Evolutionary conservation across 2,888 invertebrate species (phyloP).

Genomic region (Catotricha subobsoleta): DNA sequence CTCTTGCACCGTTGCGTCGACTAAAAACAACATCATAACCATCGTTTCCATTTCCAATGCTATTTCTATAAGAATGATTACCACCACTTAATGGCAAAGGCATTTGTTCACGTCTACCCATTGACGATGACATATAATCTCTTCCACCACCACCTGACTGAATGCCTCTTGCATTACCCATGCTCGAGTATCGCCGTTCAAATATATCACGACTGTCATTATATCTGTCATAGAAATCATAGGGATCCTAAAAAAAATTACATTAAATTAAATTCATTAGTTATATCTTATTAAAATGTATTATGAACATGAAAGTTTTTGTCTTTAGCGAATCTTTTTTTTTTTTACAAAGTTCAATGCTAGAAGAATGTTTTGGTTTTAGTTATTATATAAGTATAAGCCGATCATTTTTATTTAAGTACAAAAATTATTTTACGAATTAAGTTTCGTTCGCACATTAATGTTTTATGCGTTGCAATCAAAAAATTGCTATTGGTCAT

Average conservation of each 20-base stretch:
- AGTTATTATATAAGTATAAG: no score
- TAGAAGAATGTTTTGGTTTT: no score
- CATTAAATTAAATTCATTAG: no score
- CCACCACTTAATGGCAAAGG: slow-evolving; percentile 43
- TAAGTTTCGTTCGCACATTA: no score
- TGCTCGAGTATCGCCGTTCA: slow-evolving; percentile 54
- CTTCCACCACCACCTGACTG: background rate
- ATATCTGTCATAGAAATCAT: slow-evolving; percentile 65
- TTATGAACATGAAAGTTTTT: no score
- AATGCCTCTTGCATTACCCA: slow-evolving; percentile 16
- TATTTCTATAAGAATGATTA: slow-evolving; percentile 42
- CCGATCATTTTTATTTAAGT: no score
- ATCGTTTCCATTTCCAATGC: slow-evolving; percentile 40
- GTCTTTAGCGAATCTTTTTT: no score
- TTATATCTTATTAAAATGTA: no score
- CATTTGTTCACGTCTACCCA: slow-evolving; percentile 56
- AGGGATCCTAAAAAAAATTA: slow-evolving; percentile 22
- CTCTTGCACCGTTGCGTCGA: slow-evolving; percentile 48
- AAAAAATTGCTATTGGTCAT: background rate
- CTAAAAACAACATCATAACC: slow-evolving; percentile 66
- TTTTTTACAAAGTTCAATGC: no score
- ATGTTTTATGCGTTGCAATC: no score
- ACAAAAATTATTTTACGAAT: no score
- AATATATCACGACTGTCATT: slow-evolving; percentile 64
- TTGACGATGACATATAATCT: slow-evolving; percentile 28